These are phyloP conservation scores for Tridacna gigas DNA, from an alignment of 2,888 invertebrate species.

Conservation along the genomic window DNA sequence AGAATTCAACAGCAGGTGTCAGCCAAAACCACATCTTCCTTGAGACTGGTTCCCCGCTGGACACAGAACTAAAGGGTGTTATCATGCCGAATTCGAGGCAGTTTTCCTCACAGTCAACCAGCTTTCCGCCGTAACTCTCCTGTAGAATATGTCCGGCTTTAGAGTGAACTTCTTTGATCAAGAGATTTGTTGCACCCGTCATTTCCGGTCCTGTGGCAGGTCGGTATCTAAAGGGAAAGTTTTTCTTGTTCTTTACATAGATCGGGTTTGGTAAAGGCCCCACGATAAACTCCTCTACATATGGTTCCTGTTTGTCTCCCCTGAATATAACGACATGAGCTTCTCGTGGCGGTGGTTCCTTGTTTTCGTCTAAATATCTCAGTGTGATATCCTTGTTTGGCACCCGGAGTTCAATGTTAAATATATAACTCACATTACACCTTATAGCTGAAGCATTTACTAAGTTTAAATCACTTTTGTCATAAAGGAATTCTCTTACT, in stretches of 20 bases:
- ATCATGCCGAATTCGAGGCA: constrained; percentile 70
- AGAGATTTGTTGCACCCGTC: constrained; percentile 17
- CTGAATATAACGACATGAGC: constrained; percentile 74
- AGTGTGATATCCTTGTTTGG: constrained; percentile 53
- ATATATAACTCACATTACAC: constrained; percentile 52
- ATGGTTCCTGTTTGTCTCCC: constrained; percentile 68
- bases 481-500: constrained; percentile 49
- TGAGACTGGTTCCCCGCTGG: constrained; percentile 58
- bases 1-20: constrained; percentile 68
- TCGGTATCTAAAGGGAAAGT: constrained; percentile 69
- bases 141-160: constrained; percentile 66
- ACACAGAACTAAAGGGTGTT: constrained; percentile 66
- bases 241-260: constrained; percentile 46
- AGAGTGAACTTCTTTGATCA: constrained; percentile 49
- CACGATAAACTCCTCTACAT: constrained; percentile 74
- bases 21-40: constrained; percentile 73
- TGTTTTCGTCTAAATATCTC: constrained; percentile 46
- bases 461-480: constrained; percentile 50
- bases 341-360: constrained; percentile 65
- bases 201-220: constrained; percentile 68
- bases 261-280: constrained; percentile 72
- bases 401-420: constrained; percentile 52
- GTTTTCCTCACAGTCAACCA: constrained; percentile 58
- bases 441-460: constrained; percentile 35
- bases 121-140: constrained; percentile 74